Evolutionary conservation across 2,113 vertebrate species (phyloP).

Genomic region (Psilopogon haemacephalus): DNA sequence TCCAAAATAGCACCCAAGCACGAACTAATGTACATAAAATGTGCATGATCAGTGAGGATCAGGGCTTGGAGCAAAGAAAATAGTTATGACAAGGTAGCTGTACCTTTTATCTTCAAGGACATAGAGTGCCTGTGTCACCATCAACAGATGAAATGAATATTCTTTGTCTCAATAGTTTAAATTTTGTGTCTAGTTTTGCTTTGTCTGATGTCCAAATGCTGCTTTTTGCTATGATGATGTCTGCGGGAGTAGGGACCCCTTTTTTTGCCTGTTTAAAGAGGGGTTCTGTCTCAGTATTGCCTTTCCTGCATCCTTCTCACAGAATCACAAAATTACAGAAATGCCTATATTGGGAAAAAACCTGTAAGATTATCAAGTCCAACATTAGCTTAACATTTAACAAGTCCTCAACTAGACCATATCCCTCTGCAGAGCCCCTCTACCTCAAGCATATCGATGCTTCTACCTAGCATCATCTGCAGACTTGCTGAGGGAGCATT

Average conservation of each 20-base stretch:
- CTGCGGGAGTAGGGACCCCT: neutral
- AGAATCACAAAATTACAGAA: too few relatives aligned
- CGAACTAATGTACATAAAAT: neutral
- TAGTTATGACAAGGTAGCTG: neutral
- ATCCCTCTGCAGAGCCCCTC: too few relatives aligned
- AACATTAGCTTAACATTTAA: too few relatives aligned
- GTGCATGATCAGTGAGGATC: neutral
- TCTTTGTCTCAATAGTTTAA: neutral
- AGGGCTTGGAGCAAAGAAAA: neutral
- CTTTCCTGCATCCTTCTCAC: neutral
- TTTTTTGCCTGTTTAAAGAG: neutral
- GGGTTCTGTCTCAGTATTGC: neutral
- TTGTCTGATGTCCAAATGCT: neutral
- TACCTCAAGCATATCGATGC: too few relatives aligned
- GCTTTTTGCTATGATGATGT: neutral
- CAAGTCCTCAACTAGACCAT: too few relatives aligned
- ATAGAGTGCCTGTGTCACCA: neutral
- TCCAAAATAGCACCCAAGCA: neutral
- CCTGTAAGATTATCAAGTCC: too few relatives aligned
- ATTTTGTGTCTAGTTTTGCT: neutral
- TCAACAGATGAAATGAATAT: neutral
- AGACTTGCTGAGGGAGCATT: too few relatives aligned
- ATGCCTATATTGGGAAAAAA: too few relatives aligned
- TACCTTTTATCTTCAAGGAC: slow-evolving; percentile 11
- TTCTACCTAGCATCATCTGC: too few relatives aligned